Base-by-base conservation (phyloP, 2,888 invertebrate genomes). In the Eristalis pertinax region DNA sequence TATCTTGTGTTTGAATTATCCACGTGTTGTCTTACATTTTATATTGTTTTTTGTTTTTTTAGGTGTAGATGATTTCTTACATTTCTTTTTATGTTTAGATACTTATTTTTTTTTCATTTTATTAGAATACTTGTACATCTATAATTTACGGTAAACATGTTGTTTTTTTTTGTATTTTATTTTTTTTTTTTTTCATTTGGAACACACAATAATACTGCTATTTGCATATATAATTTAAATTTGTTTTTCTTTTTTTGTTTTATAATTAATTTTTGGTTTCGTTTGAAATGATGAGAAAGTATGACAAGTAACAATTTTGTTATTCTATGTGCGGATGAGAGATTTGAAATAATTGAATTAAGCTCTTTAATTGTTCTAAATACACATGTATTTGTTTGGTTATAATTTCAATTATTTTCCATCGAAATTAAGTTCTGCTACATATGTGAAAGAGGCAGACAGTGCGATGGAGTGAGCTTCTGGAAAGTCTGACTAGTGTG, bases 171-270 rank as follows among this genome's bases (percentile, higher is more conserved):
- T 74, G 38, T 13, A 13, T 56, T 72, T 60, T 43, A 63, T 73
- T 77, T 38, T 62, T 76, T 69, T 70, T 70, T 73, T 80, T 41
- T 76, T 81, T 81, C 15, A 63, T 74, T 86, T 86, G 86, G 86
- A 86, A 86, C 86, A 86, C 86, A 86, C 86, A 86, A 86, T 86
- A 86, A 86, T 86, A 82, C 86, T 86, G 86, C 86, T 86, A 82
- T 86, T 86, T 86, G 86, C 77, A 82, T 86, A 50, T 50, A 86
- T 82, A 82, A 86, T 82, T 85, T 77, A 70, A 85, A 73, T 77
- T 76, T 75, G 63, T 70, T 79, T 60, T 38, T 76, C 22, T 74
- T 78, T 69, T 74, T 64, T 43, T 65, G 69, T 60, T 63, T n/a
- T 68, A 43, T 70, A 41, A 26, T 65, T 73, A 32, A 63, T 73